phyloP scores from a whole-genome alignment of 1,140 invertebrate species.

The Drosophila sturtevanti region DNA sequence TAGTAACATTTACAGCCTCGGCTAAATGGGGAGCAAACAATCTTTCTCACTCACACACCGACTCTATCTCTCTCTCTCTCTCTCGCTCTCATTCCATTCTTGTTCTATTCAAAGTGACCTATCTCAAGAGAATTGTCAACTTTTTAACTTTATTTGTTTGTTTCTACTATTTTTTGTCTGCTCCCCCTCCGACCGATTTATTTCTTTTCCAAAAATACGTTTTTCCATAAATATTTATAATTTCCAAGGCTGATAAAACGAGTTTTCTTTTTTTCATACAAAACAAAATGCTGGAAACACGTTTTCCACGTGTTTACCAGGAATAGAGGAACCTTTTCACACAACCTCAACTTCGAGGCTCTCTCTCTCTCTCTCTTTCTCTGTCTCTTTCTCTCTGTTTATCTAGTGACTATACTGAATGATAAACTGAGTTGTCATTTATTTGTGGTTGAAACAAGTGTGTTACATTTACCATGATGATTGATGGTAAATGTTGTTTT shows the following conservation, averaged over 20 bases:
- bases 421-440: conserved; percentile 70
- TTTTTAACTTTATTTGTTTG: conserved; percentile 53
- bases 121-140: conserved; percentile 50
- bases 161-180: conserved; percentile 27
- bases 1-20: conserved; percentile 31
- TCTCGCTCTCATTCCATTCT: background rate
- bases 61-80: conserved; percentile 11
- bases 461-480: conserved; percentile 46
- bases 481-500: conserved; percentile 48
- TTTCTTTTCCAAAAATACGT: conserved; percentile 37
- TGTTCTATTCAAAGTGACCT: conserved; percentile 44
- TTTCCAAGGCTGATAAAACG: conserved; percentile 63
- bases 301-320: conserved; percentile 76
- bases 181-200: background rate
- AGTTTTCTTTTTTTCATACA: conserved; percentile 46
- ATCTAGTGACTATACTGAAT: conserved; percentile 55
- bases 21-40: conserved; percentile 14
- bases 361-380: background rate
- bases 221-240: conserved; percentile 76
- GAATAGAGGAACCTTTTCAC: conserved; percentile 64
- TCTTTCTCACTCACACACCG: conserved; percentile 23
- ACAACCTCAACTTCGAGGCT: conserved; percentile 28
- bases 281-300: conserved; percentile 25
- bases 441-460: conserved; percentile 51
- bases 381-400: conserved; percentile 21